phyloP scores from a whole-genome alignment of 2,113 vertebrate species.

The Laticauda laticaudata region DNA sequence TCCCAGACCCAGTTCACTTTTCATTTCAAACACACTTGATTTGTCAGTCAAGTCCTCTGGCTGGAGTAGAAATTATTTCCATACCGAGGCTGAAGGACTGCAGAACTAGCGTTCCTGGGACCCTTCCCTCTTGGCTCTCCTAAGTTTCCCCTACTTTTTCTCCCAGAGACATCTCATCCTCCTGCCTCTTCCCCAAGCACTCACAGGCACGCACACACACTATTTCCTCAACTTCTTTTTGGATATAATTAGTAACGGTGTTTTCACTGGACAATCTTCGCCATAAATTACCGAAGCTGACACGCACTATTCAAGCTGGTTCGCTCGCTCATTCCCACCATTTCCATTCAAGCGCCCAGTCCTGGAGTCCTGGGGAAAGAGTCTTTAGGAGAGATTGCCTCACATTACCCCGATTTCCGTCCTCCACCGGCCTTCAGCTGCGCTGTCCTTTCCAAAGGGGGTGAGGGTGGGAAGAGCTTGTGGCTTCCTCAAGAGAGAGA shows the following conservation, averaged over 20 bases:
- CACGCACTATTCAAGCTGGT: slow-evolving; percentile 37
- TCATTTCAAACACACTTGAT: background rate
- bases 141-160: background rate
- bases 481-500: background rate
- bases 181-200: slow-evolving; percentile 34
- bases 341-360: slow-evolving; percentile 47
- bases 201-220: slow-evolving; percentile 20
- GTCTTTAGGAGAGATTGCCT: background rate
- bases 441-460: background rate
- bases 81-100: background rate
- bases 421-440: background rate
- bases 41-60: background rate
- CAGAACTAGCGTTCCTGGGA: background rate
- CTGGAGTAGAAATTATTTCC: background rate
- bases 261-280: slow-evolving; percentile 48
- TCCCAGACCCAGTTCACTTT: background rate
- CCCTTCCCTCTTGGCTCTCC: background rate
- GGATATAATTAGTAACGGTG: slow-evolving; percentile 53
- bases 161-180: background rate
- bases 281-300: slow-evolving; percentile 43
- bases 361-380: slow-evolving; percentile 25
- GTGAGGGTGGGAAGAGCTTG: background rate
- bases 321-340: slow-evolving; percentile 13
- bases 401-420: background rate
- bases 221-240: slow-evolving; percentile 59